phyloP scores from a whole-genome alignment of 2,113 vertebrate species.

The Cichladusa arquata region DNA sequence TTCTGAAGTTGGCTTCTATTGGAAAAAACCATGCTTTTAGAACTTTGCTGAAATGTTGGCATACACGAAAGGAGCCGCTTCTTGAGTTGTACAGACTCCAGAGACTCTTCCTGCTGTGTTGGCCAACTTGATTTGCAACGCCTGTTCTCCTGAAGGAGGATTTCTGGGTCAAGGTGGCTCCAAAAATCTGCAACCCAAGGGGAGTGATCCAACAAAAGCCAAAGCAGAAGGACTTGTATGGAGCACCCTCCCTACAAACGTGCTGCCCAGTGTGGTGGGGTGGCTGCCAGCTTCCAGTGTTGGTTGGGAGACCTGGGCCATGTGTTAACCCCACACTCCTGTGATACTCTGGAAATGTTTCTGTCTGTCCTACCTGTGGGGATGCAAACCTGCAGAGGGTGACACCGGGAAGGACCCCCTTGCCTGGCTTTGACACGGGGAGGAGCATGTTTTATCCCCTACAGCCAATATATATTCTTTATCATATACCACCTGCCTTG shows the following conservation, averaged over 20 bases:
- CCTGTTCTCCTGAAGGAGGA: neutral
- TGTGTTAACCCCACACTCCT: rapidly evolving
- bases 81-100: neutral
- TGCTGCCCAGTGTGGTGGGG: rapidly evolving
- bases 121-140: neutral
- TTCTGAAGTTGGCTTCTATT: slow-evolving; percentile 7
- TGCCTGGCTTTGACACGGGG: neutral
- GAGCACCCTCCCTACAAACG: neutral
- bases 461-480: rapidly evolving
- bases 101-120: neutral
- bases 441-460: neutral
- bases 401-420: neutral
- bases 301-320: rapidly evolving
- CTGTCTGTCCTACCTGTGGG: rapidly evolving
- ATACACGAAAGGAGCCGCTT: neutral
- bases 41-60: neutral
- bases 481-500: neutral
- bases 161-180: neutral
- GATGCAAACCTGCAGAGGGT: neutral
- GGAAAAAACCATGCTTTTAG: neutral
- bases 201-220: neutral
- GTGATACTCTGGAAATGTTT: neutral
- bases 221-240: rapidly evolving
- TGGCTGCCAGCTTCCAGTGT: neutral
- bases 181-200: neutral